Percentiles rank a stretch among this genome's conserved stretches.
Conservation (phyloP, 2,113 vertebrate genomes). For the Hippolais icterina region DNA sequence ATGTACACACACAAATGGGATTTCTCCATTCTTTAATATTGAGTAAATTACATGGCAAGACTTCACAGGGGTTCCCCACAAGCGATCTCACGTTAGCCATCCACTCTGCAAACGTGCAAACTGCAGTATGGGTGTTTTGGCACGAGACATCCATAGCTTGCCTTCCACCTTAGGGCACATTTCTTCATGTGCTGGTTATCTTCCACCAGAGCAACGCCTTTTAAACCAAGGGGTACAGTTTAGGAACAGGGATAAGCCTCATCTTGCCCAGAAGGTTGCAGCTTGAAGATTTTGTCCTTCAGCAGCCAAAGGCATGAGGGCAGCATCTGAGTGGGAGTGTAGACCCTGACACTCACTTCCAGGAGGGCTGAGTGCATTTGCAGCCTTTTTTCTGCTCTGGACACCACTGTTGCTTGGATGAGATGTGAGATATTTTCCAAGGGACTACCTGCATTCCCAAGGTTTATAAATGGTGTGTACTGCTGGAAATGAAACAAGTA, state of each 20-base stretch:
- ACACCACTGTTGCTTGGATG: not conserved
- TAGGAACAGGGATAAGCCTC: not conserved
- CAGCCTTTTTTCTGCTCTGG: not conserved
- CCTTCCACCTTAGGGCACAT: not conserved
- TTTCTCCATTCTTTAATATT: not conserved
- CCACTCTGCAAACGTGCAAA: not conserved
- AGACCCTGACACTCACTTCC: not conserved
- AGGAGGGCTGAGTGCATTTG: not conserved
- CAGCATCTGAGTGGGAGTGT: not conserved
- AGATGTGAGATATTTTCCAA: not conserved
- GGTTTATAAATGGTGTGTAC: not conserved
- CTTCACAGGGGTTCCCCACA: not conserved
- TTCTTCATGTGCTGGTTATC: not conserved
- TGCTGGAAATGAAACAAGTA: not conserved
- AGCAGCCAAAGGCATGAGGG: not conserved
- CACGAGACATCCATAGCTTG: fast-evolving
- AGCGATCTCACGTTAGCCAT: not conserved
- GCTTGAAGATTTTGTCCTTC: not conserved
- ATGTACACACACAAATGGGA: fast-evolving
- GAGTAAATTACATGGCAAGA: not conserved
- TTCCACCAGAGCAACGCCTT: not conserved
- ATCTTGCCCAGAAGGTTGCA: not conserved
- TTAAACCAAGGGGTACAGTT: not conserved
- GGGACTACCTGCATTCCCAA: not conserved
- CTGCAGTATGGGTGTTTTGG: not conserved